Evolutionary conservation across 2,113 vertebrate species (phyloP).

Genomic region (Zapus hudsonius): DNA sequence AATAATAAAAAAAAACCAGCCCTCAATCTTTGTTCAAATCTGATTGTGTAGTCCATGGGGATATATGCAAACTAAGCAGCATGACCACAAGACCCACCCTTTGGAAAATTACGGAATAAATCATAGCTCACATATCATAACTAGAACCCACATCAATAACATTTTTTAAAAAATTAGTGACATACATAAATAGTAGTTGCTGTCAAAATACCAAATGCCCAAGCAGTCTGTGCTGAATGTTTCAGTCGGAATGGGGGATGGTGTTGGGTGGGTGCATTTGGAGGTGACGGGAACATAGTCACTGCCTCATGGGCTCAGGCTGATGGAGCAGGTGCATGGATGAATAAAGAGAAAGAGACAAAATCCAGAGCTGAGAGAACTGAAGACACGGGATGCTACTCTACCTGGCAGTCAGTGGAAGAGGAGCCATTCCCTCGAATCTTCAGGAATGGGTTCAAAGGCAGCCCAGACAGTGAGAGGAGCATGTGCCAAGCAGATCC

Average conservation of each 20-base stretch:
- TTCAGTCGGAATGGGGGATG: not conserved
- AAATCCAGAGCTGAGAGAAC: not conserved
- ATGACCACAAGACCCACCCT: not conserved
- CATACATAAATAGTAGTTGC: not conserved
- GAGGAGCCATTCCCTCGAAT: not conserved
- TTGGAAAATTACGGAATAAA: not conserved
- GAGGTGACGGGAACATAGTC: not conserved
- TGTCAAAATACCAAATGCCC: not conserved
- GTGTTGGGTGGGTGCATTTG: not conserved
- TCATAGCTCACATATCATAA: not conserved
- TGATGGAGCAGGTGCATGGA: rapidly evolving
- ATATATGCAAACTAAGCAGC: not conserved
- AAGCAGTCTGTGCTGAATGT: not conserved
- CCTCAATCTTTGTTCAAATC: not conserved
- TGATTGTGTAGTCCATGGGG: not conserved
- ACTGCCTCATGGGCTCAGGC: not conserved
- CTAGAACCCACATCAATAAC: not conserved
- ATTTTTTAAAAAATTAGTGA: not conserved
- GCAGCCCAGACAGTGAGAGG: not conserved
- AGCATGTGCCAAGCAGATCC: not conserved
- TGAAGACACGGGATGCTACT: rapidly evolving
- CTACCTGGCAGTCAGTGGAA: too few species aligned
- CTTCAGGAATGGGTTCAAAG: not conserved
- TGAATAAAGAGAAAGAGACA: not conserved
- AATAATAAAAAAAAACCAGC: not conserved